Base-by-base conservation (phyloP, 2,888 invertebrate genomes). In the Leptopilina drosophilae region DNA sequence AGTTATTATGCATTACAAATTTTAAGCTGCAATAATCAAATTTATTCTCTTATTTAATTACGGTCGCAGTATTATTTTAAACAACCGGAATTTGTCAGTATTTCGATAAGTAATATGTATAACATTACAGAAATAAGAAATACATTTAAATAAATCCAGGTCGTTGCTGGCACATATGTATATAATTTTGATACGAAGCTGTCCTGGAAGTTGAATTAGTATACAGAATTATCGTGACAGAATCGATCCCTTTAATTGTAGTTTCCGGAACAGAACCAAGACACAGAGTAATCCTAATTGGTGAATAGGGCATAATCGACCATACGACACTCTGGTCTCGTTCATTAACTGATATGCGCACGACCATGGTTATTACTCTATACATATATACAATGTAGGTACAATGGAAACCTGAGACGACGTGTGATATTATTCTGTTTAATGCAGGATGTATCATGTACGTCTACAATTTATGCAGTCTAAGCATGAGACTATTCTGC, bases 241-340 rank as follows among this genome's bases (percentile, higher is more conserved):
- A 42, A 66, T 64, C 78, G 53, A 64, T 62, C 26, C 49, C 62
- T 73, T 40, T 69, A 73, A 78, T 78, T 69, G 46, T 49, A 73
- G 53, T 73, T 33, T 26, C 73, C 53, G 53, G 73, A 73, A 73
- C 56, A 56, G 73, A 53, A 33, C 33, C 26, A 73, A 73, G 73
- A 73, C 56, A 73, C 56, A 83, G 81, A 80, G 84, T 84, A 84
- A 84, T 84, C 84, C 84, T 84, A 84, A 84, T 84, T 84, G 84
- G 83, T 83, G 83, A 84, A 84, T 84, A 82, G 83, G 84, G 84
- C 84, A 84, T 84, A 84, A 84, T 84, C 84, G 83, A 83, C 84
- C 83, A 81, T 82, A 82, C 82, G 83, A 82, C 82, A 84, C 69
- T 53, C 81, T 81, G 84, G 81, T 83, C 82, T 82, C 83, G 84